These are phyloP conservation scores for Philaenus spumarius DNA, from an alignment of 1,140 invertebrate genomes.

Conservation along the genomic window DNA sequence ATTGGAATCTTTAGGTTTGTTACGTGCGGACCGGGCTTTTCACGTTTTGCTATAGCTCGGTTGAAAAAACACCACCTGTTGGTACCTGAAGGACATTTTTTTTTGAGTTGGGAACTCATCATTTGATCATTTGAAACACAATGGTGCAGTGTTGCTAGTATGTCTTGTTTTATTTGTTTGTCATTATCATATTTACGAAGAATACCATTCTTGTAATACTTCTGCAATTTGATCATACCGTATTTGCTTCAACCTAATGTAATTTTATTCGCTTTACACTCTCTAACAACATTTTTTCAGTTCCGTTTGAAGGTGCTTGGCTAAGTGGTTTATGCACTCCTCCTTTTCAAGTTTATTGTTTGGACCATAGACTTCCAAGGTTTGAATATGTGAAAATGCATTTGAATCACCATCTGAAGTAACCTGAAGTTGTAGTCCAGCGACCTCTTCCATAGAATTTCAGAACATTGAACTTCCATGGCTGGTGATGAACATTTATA, in stretches of 20 bases:
- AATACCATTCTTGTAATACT: conserved; percentile 6
- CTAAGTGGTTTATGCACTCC: conserved; percentile 32
- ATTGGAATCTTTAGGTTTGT: too few relatives aligned
- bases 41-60: too few relatives aligned
- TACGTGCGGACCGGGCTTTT: too few relatives aligned
- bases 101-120: too few relatives aligned
- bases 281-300: background rate
- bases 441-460: conserved; percentile 29
- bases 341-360: conserved; percentile 25
- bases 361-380: conserved; percentile 24
- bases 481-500: conserved; percentile 22
- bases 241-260: conserved; percentile 5
- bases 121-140: too few relatives aligned
- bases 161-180: too few relatives aligned
- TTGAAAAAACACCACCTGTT: too few relatives aligned
- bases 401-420: conserved; percentile 32
- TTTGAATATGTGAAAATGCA: conserved; percentile 24
- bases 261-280: conserved; percentile 6
- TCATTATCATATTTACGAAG: background rate
- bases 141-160: too few relatives aligned
- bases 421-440: conserved; percentile 25
- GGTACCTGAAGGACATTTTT: too few relatives aligned
- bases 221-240: background rate
- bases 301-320: conserved; percentile 18
- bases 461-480: conserved; percentile 28